Percentiles rank a stretch among this genome's conserved stretches.
These are phyloP conservation scores for Lytechinus pictus DNA, from an alignment of 35 echinoderm and acorn worm genomes.

Conservation along the genomic window DNA sequence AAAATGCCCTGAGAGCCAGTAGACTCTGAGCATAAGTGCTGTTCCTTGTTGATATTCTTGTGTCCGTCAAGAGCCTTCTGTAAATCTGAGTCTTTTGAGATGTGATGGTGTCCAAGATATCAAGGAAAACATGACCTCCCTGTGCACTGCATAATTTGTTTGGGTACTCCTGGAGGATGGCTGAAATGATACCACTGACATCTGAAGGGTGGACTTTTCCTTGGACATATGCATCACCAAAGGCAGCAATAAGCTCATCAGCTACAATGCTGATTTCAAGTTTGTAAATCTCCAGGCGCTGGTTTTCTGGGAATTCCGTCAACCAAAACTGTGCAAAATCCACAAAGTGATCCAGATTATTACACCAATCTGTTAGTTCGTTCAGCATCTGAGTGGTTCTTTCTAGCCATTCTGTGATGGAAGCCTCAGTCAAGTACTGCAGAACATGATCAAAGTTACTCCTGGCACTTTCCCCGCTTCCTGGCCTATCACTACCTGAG, in stretches of 20 bases:
- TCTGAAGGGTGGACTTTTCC: constrained; percentile 68
- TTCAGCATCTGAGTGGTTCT: constrained; percentile 76
- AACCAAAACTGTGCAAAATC: constrained; percentile 90
- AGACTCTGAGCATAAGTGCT: constrained; percentile 80
- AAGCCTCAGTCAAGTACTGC: constrained; percentile 55
- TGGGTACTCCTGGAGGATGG: constrained; percentile 88
- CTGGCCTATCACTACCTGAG: constrained; percentile 50
- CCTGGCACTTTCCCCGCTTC: constrained; percentile 39
- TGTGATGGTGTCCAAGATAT: constrained; percentile 86
- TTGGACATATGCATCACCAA: constrained; percentile 62
- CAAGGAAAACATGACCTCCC: constrained; percentile 84
- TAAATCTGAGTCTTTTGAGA: constrained; percentile 83
- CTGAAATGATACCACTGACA: constrained; percentile 62
- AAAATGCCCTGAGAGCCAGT: constrained; percentile 83
- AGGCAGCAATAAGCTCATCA: constrained; percentile 80
- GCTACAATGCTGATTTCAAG: constrained; percentile 85
- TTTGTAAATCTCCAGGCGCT: constrained; percentile 76
- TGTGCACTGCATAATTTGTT: constrained; percentile 61
- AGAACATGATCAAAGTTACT: constrained; percentile 75
- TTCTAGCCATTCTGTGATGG: constrained; percentile 65
- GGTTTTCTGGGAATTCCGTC: constrained; percentile 76
- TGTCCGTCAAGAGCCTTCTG: constrained; percentile 78
- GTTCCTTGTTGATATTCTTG: constrained; percentile 81
- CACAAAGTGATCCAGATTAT: constrained; percentile 82
- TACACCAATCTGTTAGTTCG: constrained; percentile 79